These are phyloP conservation scores for Anthonomus grandis DNA, from an alignment of 1,140 invertebrate genomes.

Conservation along the genomic window DNA sequence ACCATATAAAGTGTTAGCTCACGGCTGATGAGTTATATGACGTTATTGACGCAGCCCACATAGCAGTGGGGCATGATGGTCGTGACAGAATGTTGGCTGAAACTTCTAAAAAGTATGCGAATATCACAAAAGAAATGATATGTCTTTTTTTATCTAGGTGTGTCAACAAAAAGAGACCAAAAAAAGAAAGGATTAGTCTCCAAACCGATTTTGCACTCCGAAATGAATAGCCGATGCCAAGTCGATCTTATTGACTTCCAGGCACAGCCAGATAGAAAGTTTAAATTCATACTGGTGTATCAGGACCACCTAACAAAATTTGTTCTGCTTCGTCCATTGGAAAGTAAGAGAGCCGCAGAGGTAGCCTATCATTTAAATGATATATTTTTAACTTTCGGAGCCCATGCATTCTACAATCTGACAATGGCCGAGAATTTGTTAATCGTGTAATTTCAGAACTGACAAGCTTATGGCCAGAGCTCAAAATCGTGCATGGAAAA, in stretches of 20 bases:
- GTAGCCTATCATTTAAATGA: constrained; percentile 14
- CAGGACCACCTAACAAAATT: constrained; percentile 53
- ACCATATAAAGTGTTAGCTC: too few relatives aligned
- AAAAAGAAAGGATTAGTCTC: constrained; percentile 1
- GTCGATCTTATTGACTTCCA: constrained; percentile 53
- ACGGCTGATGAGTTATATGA: too few relatives aligned
- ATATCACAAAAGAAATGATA: too few relatives aligned
- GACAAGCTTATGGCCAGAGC: constrained; percentile 44
- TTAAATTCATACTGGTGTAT: constrained; percentile 50
- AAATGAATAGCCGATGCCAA: constrained; percentile 48
- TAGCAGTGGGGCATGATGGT: too few relatives aligned
- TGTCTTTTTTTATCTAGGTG: too few relatives aligned
- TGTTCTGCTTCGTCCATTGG: constrained; percentile 38
- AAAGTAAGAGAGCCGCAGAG: constrained; percentile 21
- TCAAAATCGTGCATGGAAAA: constrained; percentile 46
- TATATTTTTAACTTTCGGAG: constrained; percentile 37
- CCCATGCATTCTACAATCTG: constrained; percentile 35
- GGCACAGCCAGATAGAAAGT: constrained; percentile 45
- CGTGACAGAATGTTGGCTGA: too few relatives aligned
- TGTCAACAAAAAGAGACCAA: too few relatives aligned
- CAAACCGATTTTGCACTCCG: neutral
- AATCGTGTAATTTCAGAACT: constrained; percentile 42
- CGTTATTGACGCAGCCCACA: too few relatives aligned
- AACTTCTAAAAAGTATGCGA: too few relatives aligned
- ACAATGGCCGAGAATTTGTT: constrained; percentile 44